Conservation (phyloP, 1,140 invertebrate genomes). For the Thereuonema tuberculata region DNA sequence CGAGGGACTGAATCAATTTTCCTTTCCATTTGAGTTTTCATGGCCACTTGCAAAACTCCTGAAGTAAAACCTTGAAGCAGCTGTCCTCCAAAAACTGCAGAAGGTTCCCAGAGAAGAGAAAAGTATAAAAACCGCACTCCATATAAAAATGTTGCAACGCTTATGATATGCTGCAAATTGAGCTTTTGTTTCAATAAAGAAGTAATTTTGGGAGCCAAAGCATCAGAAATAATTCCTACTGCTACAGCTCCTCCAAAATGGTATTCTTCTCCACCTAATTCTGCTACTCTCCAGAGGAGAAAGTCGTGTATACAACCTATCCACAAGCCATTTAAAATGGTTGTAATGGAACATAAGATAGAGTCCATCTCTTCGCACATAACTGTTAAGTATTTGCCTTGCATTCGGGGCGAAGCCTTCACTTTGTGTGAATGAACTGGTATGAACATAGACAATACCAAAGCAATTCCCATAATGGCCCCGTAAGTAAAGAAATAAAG, state of each 20-base stretch:
- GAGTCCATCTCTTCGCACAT: too few species aligned
- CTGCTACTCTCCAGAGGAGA: neutral
- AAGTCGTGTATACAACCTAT: neutral
- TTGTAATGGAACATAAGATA: neutral
- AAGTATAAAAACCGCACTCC: neutral
- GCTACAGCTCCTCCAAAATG: neutral
- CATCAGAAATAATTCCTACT: neutral
- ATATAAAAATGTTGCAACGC: neutral
- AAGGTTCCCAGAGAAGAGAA: neutral
- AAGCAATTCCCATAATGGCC: neutral
- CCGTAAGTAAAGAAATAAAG: neutral
- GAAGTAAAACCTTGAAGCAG: neutral
- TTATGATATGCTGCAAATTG: neutral
- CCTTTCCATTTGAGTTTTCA: neutral
- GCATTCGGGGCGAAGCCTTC: too few species aligned
- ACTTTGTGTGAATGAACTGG: too few species aligned
- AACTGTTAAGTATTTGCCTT: too few species aligned
- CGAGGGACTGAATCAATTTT: neutral
- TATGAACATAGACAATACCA: neutral
- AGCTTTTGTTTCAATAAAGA: neutral
- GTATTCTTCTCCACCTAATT: neutral
- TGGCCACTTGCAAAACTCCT: neutral
- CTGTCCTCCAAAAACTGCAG: neutral
- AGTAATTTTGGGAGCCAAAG: neutral
- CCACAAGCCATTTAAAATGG: neutral